phyloP scores from a whole-genome alignment of 2,888 invertebrate species.

The Pinctada fucata region DNA sequence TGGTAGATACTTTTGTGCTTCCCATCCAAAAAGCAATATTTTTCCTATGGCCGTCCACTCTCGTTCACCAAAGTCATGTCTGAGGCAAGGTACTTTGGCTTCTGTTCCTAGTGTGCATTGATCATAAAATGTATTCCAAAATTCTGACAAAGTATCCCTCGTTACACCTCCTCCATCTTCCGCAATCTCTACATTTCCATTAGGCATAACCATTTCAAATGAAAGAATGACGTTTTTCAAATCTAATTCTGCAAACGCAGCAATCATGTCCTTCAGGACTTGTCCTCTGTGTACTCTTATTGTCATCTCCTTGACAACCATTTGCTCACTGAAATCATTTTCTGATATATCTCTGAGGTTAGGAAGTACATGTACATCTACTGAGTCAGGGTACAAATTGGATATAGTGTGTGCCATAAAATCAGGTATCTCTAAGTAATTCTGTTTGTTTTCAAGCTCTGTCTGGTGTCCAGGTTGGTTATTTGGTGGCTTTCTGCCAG shows the following conservation, averaged over 20 bases:
- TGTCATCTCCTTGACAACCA: not conserved
- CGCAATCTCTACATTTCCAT: slow-evolving; percentile 34
- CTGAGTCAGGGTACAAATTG: no score
- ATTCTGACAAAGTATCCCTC: slow-evolving; percentile 35
- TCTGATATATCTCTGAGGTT: no score
- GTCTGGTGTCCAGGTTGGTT: no score
- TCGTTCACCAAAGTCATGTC: slow-evolving; percentile 40
- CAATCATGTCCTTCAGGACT: slow-evolving; percentile 29
- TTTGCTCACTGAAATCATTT: no score
- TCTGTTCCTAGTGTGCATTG: slow-evolving; percentile 36
- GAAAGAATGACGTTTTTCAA: not conserved
- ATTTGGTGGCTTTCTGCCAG: no score
- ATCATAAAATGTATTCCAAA: slow-evolving; percentile 36
- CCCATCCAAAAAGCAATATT: slow-evolving; percentile 38
- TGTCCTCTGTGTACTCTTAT: slow-evolving; percentile 32
- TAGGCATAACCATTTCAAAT: slow-evolving; percentile 34
- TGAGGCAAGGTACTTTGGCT: slow-evolving; percentile 37
- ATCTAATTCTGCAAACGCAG: slow-evolving; percentile 12
- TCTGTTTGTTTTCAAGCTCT: no score
- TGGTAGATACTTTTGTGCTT: slow-evolving; percentile 32
- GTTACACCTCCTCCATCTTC: slow-evolving; percentile 41
- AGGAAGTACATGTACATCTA: no score
- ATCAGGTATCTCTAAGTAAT: no score
- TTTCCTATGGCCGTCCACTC: slow-evolving; percentile 39
- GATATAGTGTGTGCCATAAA: no score